Percentiles rank a stretch among this genome's conserved stretches.
These are phyloP conservation scores for Eupithecia insigniata DNA, from an alignment of 2,888 invertebrate genomes.

Conservation along the genomic window DNA sequence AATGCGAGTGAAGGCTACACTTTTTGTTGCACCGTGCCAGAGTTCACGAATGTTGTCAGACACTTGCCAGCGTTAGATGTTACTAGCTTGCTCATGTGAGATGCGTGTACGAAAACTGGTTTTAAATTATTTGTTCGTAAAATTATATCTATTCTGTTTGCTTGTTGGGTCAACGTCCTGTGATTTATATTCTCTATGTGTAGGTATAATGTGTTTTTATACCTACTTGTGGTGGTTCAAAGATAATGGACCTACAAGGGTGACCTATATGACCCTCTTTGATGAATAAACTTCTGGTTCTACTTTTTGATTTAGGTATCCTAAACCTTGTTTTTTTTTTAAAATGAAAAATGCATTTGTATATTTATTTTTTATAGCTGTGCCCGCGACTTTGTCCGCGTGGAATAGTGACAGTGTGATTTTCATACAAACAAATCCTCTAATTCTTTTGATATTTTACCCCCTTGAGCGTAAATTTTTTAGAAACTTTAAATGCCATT, in stretches of 20 bases:
- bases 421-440: too few species aligned
- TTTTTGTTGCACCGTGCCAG: constrained; percentile 85
- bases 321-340: too few species aligned
- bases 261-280: constrained; percentile 21
- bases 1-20: constrained; percentile 79
- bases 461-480: too few species aligned
- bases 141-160: constrained; percentile 19
- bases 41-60: constrained; percentile 77
- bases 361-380: too few species aligned
- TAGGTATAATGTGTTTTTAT: constrained; percentile 16
- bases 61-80: constrained; percentile 83
- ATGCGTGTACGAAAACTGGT: constrained; percentile 21
- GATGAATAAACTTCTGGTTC: not conserved
- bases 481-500: too few species aligned
- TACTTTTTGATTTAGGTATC: not conserved
- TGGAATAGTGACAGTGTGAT: too few species aligned
- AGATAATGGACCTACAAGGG: constrained; percentile 29
- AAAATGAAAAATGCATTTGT: too few species aligned
- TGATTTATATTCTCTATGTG: constrained; percentile 30
- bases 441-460: too few species aligned
- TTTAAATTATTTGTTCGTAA: constrained; percentile 22
- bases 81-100: constrained; percentile 60
- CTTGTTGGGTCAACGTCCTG: constrained; percentile 40
- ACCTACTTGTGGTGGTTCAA: constrained; percentile 18
- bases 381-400: too few species aligned